phyloP scores from a whole-genome alignment of 2,888 invertebrate genomes.

The Meiosimyza platycephala region DNA sequence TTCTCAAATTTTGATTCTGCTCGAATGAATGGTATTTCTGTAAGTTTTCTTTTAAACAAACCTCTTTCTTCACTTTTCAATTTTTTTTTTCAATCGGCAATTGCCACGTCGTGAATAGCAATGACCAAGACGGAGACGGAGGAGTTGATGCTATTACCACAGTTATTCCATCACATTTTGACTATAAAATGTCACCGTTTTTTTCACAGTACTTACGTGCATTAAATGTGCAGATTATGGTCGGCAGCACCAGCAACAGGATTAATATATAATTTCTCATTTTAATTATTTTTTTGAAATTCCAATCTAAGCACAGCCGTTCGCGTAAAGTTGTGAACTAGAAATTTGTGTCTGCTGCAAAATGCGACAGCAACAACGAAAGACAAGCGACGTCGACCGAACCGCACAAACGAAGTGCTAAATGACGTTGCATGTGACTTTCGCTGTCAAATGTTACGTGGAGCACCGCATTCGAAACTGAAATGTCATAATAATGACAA shows the following conservation, averaged over 20 bases:
- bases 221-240: conserved; percentile 77
- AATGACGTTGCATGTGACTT: conserved; percentile 31
- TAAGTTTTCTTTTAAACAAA: neutral
- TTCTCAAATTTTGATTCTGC: neutral
- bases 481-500: no score
- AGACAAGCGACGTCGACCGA: conserved; percentile 38
- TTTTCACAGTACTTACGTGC: conserved; percentile 73
- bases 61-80: neutral
- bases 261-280: conserved; percentile 80
- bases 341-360: conserved; percentile 1
- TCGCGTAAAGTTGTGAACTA: conserved; percentile 33
- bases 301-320: conserved; percentile 36
- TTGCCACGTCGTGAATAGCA: conserved; percentile 37
- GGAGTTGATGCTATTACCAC: conserved; percentile 43
- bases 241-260: conserved; percentile 76
- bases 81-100: conserved; percentile 14
- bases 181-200: neutral
- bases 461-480: neutral
- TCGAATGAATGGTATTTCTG: neutral
- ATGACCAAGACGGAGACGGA: conserved; percentile 27
- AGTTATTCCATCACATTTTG: conserved; percentile 48
- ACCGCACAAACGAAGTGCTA: conserved; percentile 2
- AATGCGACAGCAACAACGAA: conserved; percentile 31
- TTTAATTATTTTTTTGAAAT: conserved; percentile 14
- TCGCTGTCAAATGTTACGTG: conserved; percentile 30